A percentile compares a stretch with the other conserved stretches of the same genome.
Conservation (phyloP, 2,797 vertebrate species). For the Arctocebus calabarensis region DNA sequence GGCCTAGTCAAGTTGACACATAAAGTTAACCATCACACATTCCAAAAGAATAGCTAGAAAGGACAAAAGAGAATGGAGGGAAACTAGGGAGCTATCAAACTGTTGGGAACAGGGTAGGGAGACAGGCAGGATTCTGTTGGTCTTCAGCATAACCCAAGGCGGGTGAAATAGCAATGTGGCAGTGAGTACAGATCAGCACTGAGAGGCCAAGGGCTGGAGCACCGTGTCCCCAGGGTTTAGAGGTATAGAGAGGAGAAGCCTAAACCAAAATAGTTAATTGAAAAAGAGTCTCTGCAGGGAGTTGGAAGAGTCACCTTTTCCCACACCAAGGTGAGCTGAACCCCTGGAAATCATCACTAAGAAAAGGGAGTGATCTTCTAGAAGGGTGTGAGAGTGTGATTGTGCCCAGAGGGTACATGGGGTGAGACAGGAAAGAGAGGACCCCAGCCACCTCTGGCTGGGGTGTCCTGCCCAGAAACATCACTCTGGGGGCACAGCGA, state of each 20-base stretch:
- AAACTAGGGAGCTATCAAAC: not conserved
- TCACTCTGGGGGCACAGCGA: too few species aligned
- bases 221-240: not conserved
- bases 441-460: too few species aligned
- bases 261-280: not conserved
- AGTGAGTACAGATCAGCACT: not conserved
- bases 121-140: not conserved
- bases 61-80: not conserved
- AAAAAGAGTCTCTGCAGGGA: too few species aligned
- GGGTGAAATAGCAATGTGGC: not conserved
- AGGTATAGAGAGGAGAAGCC: not conserved
- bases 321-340: not conserved
- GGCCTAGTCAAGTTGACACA: not conserved
- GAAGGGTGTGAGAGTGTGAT: not conserved
- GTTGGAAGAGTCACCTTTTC: not conserved
- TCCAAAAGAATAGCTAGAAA: not conserved
- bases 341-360: not conserved
- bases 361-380: not conserved
- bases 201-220: fast-evolving
- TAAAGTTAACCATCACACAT: not conserved
- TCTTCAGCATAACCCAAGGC: not conserved
- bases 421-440: too few species aligned
- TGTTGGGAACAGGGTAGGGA: too few species aligned
- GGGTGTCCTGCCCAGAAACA: too few species aligned
- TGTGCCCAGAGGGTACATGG: not conserved